These are phyloP conservation scores for Thaumatotibia leucotreta DNA, from an alignment of 1,140 invertebrate genomes.

Conservation along the genomic window DNA sequence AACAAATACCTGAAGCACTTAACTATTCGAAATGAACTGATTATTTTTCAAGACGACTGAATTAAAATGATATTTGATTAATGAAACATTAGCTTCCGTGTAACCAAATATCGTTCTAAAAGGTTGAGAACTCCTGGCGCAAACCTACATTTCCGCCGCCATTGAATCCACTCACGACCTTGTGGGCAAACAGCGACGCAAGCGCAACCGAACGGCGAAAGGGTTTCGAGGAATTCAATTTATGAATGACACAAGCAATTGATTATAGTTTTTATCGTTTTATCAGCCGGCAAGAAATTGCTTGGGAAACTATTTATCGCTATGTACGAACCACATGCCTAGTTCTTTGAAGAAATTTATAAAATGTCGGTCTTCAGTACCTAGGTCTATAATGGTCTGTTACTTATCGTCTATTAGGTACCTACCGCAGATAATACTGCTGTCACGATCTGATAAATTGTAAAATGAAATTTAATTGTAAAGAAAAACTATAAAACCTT, in stretches of 20 bases:
- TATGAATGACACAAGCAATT: neutral
- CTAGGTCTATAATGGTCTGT: no score
- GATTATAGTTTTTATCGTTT: neutral
- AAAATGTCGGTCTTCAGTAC: no score
- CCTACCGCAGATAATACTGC: no score
- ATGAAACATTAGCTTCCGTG: no score
- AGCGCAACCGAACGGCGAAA: neutral
- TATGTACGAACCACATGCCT: neutral
- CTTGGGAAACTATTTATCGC: neutral
- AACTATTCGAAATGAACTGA: no score
- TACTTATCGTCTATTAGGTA: no score
- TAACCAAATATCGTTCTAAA: neutral
- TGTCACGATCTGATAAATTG: no score
- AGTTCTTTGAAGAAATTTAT: neutral
- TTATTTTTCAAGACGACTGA: no score
- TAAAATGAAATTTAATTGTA: no score
- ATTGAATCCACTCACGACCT: constrained; percentile 9
- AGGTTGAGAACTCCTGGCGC: neutral
- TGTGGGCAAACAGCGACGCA: neutral
- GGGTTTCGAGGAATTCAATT: neutral
- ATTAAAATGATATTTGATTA: no score
- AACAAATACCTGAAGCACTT: no score
- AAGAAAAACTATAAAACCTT: no score
- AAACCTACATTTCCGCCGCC: neutral
- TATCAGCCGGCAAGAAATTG: neutral